These are phyloP conservation scores for Brachyptera risi DNA, from an alignment of 2,888 invertebrate species.

Conservation along the genomic window DNA sequence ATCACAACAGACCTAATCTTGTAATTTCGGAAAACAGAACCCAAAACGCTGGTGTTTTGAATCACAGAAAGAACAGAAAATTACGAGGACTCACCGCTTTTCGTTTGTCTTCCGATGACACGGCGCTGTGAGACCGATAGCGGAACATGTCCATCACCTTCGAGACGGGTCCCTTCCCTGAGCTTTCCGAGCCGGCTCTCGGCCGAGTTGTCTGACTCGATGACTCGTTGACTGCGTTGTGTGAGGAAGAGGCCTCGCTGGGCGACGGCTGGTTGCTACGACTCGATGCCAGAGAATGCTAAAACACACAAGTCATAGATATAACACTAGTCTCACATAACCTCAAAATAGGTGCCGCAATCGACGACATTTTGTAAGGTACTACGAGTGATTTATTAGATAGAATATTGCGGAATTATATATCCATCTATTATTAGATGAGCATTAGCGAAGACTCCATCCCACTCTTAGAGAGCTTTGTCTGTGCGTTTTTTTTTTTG, in stretches of 20 bases:
- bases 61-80: too few relatives aligned
- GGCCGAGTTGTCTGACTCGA: constrained; percentile 33
- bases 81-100: constrained; percentile 58
- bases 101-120: constrained; percentile 64
- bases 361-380: too few relatives aligned
- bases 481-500: too few relatives aligned
- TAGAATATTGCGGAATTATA: too few relatives aligned
- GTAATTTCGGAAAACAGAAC: too few relatives aligned
- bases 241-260: constrained; percentile 44
- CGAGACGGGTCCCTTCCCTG: constrained; percentile 64
- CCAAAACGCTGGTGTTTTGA: too few relatives aligned
- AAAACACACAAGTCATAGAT: constrained; percentile 35
- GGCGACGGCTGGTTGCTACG: constrained; percentile 33
- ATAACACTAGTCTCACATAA: background rate
- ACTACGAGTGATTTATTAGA: too few relatives aligned
- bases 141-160: constrained; percentile 91
- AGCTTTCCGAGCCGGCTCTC: constrained; percentile 50
- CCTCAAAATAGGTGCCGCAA: too few relatives aligned
- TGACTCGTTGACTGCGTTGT: constrained; percentile 41
- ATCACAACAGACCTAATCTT: too few relatives aligned
- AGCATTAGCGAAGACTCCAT: too few relatives aligned
- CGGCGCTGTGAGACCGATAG: constrained; percentile 66
- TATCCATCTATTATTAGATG: too few relatives aligned
- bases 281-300: constrained; percentile 48
- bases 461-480: too few relatives aligned